Percentiles rank a stretch among this genome's conserved stretches.
These are phyloP conservation scores for Vicugna pacos DNA, from an alignment of 2,113 vertebrate species.

Conservation along the genomic window DNA sequence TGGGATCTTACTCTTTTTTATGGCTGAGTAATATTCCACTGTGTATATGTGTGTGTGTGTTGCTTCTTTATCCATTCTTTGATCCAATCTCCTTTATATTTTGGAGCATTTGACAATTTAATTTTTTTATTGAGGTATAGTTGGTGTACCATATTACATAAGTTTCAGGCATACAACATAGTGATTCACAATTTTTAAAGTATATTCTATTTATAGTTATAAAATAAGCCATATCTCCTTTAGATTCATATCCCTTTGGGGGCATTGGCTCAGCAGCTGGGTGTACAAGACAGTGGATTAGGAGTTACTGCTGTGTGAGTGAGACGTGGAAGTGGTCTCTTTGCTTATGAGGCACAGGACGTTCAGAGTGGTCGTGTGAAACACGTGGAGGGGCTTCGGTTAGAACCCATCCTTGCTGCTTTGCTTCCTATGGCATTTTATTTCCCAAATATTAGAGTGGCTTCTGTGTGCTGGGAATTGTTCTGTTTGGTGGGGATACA, in stretches of 20 bases:
- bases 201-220: too few species aligned
- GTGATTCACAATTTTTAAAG: too few species aligned
- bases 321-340: neutral
- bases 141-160: too few species aligned
- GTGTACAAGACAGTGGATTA: neutral
- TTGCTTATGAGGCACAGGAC: neutral
- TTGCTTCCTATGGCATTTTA: neutral
- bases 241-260: neutral
- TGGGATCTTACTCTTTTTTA: fast-evolving
- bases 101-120: too few species aligned
- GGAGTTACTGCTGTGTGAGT: neutral
- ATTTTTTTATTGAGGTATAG: too few species aligned
- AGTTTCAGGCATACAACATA: too few species aligned
- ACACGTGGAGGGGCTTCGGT: too few species aligned
- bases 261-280: neutral
- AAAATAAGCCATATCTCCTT: neutral
- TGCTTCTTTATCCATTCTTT: neutral
- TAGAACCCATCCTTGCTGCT: neutral
- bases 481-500: neutral
- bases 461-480: neutral
- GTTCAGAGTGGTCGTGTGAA: neutral
- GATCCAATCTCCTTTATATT: too few species aligned
- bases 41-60: too few species aligned
- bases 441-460: neutral
- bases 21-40: fast-evolving